Evolutionary conservation across 2,888 invertebrate genomes (phyloP), one percentile per base, ranked within the genome.

Genomic region (Pyrgus malvae): DNA sequence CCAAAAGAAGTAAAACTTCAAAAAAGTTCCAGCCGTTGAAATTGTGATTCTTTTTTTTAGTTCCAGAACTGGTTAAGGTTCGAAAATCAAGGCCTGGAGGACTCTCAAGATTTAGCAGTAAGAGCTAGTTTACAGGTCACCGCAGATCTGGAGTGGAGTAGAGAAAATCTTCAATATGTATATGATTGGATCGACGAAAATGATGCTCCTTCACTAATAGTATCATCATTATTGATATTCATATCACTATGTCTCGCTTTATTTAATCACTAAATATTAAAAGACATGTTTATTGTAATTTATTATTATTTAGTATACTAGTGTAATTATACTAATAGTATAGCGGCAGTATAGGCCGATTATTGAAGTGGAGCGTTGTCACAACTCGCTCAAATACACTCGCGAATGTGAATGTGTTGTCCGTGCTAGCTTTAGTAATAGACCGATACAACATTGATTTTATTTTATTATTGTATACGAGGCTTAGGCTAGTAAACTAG

Each of bases 181-280:
- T 90, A 89, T 58, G 78, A 83, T 9, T 89, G 90, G 90, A 86
- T 90, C 3, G 76, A 83, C 3, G 81, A 82, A 21, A 90, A 88
- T 21, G 75, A 83, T 56, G 87, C 84, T 0, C 69, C 78, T 0
- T 77, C 78, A 0, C 21, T 81, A 1, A 67, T 75, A 2, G 62
- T 78, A 1, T 89, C 89, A 0, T 51, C 81, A 1, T 8, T 76
- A 0, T 65, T 86, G 21, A 56, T 89, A 0, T 62, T 66, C 17
- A 54, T 78, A n/a, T 77, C 83, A 0, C 37, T 76, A 8, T 40
- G 79, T 2, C 50, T 84, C 1, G 66, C 78, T 12, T 38, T 84
- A 8, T 73, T 83, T 14, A 81, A 81, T 65, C 35, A 62, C 21
- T 53, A 19, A 38, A 1, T 16, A 16, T n/a, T n/a, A n/a, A n/a